These are phyloP conservation scores for Bombyx mori DNA, from an alignment of 1,140 invertebrate species.

Conservation along the genomic window DNA sequence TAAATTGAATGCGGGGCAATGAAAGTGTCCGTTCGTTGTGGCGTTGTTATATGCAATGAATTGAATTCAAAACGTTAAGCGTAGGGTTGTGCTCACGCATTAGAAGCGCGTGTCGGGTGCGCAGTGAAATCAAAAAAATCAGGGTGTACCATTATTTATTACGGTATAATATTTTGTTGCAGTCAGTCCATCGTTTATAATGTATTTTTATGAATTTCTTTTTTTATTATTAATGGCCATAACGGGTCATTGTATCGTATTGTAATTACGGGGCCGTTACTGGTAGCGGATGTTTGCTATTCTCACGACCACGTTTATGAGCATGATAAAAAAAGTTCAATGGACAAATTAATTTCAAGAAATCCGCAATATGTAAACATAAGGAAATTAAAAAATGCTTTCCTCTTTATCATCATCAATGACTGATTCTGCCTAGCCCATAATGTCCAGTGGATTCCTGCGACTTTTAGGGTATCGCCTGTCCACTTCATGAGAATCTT, in stretches of 20 bases:
- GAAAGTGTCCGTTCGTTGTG: constrained; percentile 36
- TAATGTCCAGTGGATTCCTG: too few species aligned
- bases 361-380: too few species aligned
- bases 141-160: constrained; percentile 67
- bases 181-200: constrained; percentile 41
- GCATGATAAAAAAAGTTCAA: background rate
- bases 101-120: constrained; percentile 44
- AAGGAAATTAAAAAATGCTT: too few species aligned
- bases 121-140: constrained; percentile 49
- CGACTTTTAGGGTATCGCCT: too few species aligned
- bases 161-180: constrained; percentile 54
- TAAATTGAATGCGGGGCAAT: constrained; percentile 50
- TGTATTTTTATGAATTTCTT: constrained; percentile 58
- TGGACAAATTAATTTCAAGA: too few species aligned
- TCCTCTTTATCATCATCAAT: too few species aligned
- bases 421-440: too few species aligned
- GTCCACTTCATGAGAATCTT: too few species aligned
- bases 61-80: constrained; percentile 58
- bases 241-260: constrained; percentile 54
- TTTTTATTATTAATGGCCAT: constrained; percentile 39
- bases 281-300: constrained; percentile 54
- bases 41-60: constrained; percentile 57
- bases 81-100: constrained; percentile 52
- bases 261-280: constrained; percentile 44
- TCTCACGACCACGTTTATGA: constrained; percentile 43